Percentiles rank a stretch among this genome's conserved stretches.
phyloP scores from a whole-genome alignment of 2,113 vertebrate genomes.

The Colistium nudipinnis region DNA sequence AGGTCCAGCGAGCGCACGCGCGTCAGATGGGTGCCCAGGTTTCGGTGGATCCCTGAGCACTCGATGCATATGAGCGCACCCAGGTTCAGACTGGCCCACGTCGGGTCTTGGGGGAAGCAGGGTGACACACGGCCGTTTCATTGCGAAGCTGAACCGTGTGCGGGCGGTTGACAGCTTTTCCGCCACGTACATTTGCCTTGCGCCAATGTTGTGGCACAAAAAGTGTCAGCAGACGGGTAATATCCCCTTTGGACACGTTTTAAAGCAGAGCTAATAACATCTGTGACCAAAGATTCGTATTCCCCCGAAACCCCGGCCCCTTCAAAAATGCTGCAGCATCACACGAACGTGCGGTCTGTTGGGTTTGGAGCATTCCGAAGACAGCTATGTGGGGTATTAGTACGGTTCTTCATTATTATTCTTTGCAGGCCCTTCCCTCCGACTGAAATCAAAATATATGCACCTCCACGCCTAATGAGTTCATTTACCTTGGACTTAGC shows the following conservation, averaged over 20 bases:
- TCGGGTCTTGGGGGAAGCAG: slow-evolving; percentile 63
- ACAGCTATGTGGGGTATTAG: too few species aligned
- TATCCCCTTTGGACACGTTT: neutral
- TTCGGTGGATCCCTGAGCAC: slow-evolving; percentile 78
- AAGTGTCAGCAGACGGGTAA: slow-evolving; percentile 14
- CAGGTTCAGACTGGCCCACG: slow-evolving; percentile 78
- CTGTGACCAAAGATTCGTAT: neutral
- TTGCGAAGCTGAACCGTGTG: neutral
- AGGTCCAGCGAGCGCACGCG: slow-evolving; percentile 75
- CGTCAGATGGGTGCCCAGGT: slow-evolving; percentile 77
- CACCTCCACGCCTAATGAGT: neutral
- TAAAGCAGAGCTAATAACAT: slow-evolving; percentile 16
- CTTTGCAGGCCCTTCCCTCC: neutral
- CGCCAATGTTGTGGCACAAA: neutral
- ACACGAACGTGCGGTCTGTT: neutral
- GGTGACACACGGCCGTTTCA: neutral
- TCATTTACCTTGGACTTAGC: neutral
- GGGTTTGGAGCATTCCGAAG: too few species aligned
- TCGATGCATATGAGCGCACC: slow-evolving; percentile 78
- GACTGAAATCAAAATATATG: neutral
- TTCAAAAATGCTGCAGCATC: slow-evolving; percentile 6
- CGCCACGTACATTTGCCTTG: neutral
- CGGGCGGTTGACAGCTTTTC: neutral
- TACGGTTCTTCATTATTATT: neutral
- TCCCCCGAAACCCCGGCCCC: neutral